Conservation (phyloP, 2,113 vertebrate species). For the Jacana jacana region DNA sequence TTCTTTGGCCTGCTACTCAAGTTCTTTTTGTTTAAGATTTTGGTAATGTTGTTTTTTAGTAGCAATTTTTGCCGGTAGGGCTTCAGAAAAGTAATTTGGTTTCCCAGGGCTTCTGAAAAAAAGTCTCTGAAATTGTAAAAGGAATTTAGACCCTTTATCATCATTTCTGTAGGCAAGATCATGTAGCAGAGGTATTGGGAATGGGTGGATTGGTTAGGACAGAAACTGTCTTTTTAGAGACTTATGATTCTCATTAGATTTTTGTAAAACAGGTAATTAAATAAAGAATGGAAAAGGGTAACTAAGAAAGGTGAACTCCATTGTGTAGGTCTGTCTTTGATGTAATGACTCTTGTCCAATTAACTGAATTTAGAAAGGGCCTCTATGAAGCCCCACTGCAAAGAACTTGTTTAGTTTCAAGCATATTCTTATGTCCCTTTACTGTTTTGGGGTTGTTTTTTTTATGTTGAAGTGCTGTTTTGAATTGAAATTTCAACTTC, state of each 20-base stretch:
- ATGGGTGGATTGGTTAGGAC: neutral
- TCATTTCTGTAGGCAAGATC: neutral
- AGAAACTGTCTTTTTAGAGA: neutral
- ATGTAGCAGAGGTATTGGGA: neutral
- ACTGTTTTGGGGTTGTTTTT: too few species aligned
- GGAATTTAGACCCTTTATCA: neutral
- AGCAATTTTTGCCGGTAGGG: neutral
- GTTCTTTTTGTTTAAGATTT: neutral
- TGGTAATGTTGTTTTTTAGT: neutral
- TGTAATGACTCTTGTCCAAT: neutral
- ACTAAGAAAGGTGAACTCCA: neutral
- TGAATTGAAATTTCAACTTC: neutral
- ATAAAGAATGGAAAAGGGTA: neutral
- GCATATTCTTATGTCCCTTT: neutral
- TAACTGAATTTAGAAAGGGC: neutral
- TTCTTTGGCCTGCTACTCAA: neutral
- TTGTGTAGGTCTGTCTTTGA: neutral
- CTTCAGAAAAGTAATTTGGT: neutral
- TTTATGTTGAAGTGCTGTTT: neutral
- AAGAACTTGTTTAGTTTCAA: neutral
- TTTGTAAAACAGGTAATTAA: neutral
- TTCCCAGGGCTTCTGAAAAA: neutral
- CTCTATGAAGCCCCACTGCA: neutral
- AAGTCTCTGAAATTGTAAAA: neutral
- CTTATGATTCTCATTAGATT: rapidly evolving